Percentiles rank a stretch among this genome's conserved stretches.
Conservation (phyloP, 1,140 invertebrate genomes). For the Cardiocondyla obscurior region DNA sequence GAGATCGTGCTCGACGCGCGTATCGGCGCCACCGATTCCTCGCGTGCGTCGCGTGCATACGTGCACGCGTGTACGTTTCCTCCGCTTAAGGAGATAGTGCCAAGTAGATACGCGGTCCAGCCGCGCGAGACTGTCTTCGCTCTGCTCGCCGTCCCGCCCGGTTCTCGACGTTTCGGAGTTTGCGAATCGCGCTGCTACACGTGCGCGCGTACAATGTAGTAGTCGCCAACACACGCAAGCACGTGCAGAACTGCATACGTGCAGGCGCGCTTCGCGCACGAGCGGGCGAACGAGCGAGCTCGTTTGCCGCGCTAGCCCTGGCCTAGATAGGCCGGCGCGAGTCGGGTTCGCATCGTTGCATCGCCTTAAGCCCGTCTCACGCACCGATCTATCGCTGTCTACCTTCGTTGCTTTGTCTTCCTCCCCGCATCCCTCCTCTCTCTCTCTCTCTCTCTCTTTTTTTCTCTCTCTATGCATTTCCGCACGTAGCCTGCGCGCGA, state of each 20-base stretch:
- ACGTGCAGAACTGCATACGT: constrained; percentile 51
- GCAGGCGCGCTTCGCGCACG: constrained; percentile 43
- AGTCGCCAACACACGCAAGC: constrained; percentile 15
- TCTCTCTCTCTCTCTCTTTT: too few species aligned
- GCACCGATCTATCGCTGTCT: constrained; percentile 57
- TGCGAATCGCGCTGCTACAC: constrained; percentile 6
- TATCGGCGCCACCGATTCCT: constrained; percentile 28
- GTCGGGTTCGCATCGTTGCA: constrained; percentile 70
- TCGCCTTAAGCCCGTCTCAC: constrained; percentile 65
- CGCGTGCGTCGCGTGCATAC: constrained; percentile 21
- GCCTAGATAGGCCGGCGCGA: constrained; percentile 76
- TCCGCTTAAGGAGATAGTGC: constrained; percentile 60
- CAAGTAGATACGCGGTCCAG: constrained; percentile 34
- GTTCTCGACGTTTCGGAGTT: constrained; percentile 26
- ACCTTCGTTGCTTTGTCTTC: constrained; percentile 22
- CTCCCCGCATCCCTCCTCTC: not conserved
- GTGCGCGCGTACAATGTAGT: not conserved
- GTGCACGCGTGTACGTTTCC: constrained; percentile 30
- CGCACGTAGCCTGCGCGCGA: not conserved
- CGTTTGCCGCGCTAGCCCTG: constrained; percentile 78
- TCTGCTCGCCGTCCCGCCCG: not conserved
- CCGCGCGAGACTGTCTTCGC: constrained; percentile 22
- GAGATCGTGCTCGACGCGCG: constrained; percentile 40
- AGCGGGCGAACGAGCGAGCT: constrained; percentile 51
- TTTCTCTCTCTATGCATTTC: not conserved